A percentile compares a stretch with the other conserved stretches of the same genome.
Evolutionary conservation across 2,797 vertebrate species (phyloP).

Genomic region (Garrulus glandarius): DNA sequence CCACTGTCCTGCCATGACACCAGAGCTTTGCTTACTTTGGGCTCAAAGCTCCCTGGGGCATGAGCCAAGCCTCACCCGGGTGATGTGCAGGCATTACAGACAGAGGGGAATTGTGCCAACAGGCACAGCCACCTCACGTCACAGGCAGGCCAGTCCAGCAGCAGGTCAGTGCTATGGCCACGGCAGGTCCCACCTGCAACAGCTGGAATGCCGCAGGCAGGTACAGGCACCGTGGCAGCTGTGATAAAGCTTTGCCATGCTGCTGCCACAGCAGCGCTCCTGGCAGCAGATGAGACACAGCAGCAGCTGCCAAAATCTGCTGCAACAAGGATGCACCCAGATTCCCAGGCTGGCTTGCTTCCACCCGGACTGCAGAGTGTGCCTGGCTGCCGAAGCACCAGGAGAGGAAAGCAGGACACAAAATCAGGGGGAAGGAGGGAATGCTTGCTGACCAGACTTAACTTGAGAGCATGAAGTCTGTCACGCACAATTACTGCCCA

Average conservation of each 20-base stretch:
- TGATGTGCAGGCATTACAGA: neutral
- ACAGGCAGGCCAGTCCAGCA: neutral
- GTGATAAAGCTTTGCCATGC: accelerated
- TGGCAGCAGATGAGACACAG: neutral
- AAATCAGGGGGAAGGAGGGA: neutral
- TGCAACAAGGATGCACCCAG: slow-evolving; percentile 10
- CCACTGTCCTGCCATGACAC: neutral
- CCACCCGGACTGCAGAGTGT: neutral
- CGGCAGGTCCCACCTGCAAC: accelerated
- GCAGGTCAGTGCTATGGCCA: neutral
- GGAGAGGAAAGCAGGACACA: neutral
- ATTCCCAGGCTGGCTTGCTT: neutral
- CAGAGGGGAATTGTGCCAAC: neutral
- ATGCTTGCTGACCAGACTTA: neutral
- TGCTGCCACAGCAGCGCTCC: neutral
- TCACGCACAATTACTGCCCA: neutral
- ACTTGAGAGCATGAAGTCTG: neutral
- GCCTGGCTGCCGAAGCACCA: neutral
- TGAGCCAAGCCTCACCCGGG: neutral
- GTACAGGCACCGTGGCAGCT: accelerated
- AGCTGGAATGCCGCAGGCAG: accelerated
- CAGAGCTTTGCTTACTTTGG: neutral
- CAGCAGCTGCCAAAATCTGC: neutral
- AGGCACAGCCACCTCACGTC: accelerated
- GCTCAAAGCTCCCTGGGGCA: neutral